Evolutionary conservation across 2,888 invertebrate species (phyloP).

Genomic region (Caradrina clavipalpis): DNA sequence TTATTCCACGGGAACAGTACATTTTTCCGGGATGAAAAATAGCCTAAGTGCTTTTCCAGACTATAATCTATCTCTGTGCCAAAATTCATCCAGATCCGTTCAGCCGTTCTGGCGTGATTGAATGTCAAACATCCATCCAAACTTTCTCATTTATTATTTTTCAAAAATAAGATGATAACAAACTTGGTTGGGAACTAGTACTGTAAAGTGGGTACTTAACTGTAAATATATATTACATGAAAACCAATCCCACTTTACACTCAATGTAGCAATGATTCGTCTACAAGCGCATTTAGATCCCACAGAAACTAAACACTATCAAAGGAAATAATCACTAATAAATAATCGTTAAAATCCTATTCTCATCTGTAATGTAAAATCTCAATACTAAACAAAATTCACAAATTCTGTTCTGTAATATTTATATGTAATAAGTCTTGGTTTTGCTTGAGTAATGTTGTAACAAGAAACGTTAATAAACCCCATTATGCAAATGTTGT

Average conservation of each 20-base stretch:
- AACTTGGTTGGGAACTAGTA: conserved; percentile 9
- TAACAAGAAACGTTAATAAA: conserved; percentile 14
- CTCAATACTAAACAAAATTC: conserved; percentile 9
- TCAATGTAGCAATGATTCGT: conserved; percentile 30
- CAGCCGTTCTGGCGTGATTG: no score
- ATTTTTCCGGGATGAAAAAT: no score
- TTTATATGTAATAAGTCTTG: neutral
- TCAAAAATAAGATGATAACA: conserved; percentile 18
- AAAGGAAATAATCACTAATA: conserved; percentile 23
- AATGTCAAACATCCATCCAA: no score
- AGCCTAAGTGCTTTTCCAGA: no score
- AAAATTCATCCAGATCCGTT: no score
- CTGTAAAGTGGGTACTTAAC: no score
- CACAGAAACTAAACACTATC: conserved; percentile 21
- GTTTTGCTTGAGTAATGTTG: neutral
- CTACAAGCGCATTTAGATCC: conserved; percentile 46
- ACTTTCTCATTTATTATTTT: no score
- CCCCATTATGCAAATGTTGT: conserved; percentile 9
- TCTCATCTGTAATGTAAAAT: conserved; percentile 9
- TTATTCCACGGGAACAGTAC: no score
- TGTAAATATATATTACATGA: conserved; percentile 27
- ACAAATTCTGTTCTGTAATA: neutral
- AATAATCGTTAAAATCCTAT: conserved; percentile 14
- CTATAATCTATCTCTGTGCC: no score
- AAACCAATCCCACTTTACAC: conserved; percentile 36